Percentiles rank a stretch among this genome's conserved stretches.
Evolutionary conservation across 1,140 invertebrate species (phyloP).

Genomic region (Scaptomyza graminum): DNA sequence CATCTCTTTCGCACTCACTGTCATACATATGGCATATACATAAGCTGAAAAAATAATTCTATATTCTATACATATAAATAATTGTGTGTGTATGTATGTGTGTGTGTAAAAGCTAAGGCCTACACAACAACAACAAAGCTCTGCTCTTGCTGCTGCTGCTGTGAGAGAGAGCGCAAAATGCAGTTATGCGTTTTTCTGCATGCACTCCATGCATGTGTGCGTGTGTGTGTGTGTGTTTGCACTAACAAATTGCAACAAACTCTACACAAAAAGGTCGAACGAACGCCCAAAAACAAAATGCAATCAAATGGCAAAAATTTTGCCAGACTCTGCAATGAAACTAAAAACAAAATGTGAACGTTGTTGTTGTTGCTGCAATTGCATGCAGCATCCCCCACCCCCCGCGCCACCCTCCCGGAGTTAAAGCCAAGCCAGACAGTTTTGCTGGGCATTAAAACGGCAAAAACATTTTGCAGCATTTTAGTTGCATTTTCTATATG

Average conservation of each 20-base stretch:
- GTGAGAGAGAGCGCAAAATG: slow-evolving; percentile 49
- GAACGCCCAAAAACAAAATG: slow-evolving; percentile 58
- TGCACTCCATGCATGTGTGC: slow-evolving; percentile 24
- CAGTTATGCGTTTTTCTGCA: slow-evolving; percentile 72
- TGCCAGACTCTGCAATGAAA: slow-evolving; percentile 69
- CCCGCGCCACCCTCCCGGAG: too few relatives aligned
- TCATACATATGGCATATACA: neutral
- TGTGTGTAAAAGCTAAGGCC: slow-evolving; percentile 28
- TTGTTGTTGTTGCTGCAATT: slow-evolving; percentile 44
- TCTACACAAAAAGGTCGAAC: slow-evolving; percentile 65
- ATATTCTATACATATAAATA: slow-evolving; percentile 36
- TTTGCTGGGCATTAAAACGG: slow-evolving; percentile 57
- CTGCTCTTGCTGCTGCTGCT: slow-evolving; percentile 27
- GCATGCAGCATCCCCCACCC: slow-evolving; percentile 31
- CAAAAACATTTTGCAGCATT: slow-evolving; percentile 78
- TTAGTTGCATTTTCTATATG: slow-evolving; percentile 79
- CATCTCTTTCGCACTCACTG: neutral
- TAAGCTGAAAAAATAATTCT: slow-evolving; percentile 36
- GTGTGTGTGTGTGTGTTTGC: slow-evolving; percentile 15
- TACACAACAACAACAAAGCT: slow-evolving; percentile 6
- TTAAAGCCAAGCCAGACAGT: slow-evolving; percentile 46
- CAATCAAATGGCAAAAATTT: slow-evolving; percentile 82
- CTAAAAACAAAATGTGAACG: slow-evolving; percentile 59
- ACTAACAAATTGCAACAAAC: slow-evolving; percentile 76
- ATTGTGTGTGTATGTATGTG: slow-evolving; percentile 15